Evolutionary conservation across 2,888 invertebrate genomes (phyloP).

Genomic region (Gastrophysa polygoni): DNA sequence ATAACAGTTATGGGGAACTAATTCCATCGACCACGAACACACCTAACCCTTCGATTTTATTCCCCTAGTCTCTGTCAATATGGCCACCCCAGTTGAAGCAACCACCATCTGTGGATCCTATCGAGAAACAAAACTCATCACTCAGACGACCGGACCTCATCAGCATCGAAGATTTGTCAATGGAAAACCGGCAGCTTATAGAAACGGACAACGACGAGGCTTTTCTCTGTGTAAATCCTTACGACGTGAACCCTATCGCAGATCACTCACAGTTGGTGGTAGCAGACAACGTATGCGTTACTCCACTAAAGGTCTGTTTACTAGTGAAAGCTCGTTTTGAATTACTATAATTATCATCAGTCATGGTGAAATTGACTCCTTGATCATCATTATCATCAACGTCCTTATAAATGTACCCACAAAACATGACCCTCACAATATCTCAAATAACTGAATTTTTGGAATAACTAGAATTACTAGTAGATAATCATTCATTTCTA

Average conservation of each 20-base stretch:
- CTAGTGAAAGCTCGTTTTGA: no score
- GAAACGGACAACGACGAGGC: constrained; percentile 42
- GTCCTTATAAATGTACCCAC: no score
- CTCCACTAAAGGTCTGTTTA: constrained; percentile 28
- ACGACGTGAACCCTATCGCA: constrained; percentile 46
- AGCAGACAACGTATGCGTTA: constrained; percentile 14
- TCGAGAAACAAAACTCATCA: constrained; percentile 54
- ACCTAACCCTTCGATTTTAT: constrained; percentile 16
- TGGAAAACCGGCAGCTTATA: constrained; percentile 29
- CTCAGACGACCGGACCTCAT: constrained; percentile 19
- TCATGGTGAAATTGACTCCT: no score
- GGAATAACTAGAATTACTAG: no score
- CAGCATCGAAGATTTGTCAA: constrained; percentile 19
- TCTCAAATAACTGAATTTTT: no score
- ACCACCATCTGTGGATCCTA: constrained; percentile 57
- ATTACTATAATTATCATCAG: no score
- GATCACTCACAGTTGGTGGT: constrained; percentile 10
- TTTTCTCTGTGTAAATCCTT: constrained; percentile 48
- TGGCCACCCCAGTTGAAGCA: constrained; percentile 50
- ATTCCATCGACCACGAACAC: neutral
- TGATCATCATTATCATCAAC: no score
- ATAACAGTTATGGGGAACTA: neutral
- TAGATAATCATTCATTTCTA: no score
- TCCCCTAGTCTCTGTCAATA: constrained; percentile 48
- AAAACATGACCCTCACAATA: no score